Percentiles rank a stretch among this genome's conserved stretches.
Conservation (phyloP, 2,888 invertebrate genomes). For the Hyposoter didymator region DNA sequence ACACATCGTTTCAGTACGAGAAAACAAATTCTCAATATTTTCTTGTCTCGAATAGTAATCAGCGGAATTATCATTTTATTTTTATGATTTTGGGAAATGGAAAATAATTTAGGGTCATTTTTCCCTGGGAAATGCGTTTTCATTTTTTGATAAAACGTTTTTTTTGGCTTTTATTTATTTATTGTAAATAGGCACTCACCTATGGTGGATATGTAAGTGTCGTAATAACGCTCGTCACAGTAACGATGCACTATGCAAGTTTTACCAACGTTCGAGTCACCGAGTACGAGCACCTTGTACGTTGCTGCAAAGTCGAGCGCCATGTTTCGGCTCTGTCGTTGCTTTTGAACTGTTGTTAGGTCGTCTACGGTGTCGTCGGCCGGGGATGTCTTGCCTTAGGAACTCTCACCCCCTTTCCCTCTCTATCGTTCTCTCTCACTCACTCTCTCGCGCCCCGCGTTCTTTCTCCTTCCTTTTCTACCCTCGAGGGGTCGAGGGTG, state of each 20-base stretch:
- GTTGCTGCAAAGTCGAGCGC: conserved; percentile 94
- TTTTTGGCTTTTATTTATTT: not conserved
- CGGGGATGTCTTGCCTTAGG: conserved; percentile 72
- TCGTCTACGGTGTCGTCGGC: conserved; percentile 78
- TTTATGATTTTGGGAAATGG: not conserved
- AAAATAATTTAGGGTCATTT: not conserved
- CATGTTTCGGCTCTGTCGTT: conserved; percentile 85
- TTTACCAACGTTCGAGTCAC: conserved; percentile 96
- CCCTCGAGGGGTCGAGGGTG: conserved; percentile 60
- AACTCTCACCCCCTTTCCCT: conserved; percentile 39
- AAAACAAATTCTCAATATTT: not conserved
- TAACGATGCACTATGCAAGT: conserved; percentile 96
- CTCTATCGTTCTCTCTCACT: conserved; percentile 33
- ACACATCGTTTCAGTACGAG: not conserved
- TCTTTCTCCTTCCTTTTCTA: conserved; percentile 40
- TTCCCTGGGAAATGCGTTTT: not conserved
- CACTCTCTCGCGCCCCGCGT: conserved; percentile 31
- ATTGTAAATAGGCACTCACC: conserved; percentile 87
- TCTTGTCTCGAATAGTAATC: not conserved
- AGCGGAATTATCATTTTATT: not conserved
- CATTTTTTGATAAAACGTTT: not conserved
- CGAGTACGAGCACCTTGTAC: conserved; percentile 94
- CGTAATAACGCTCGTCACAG: conserved; percentile 95
- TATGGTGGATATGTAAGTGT: conserved; percentile 95
- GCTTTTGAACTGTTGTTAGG: conserved; percentile 78